Base-by-base conservation (phyloP, 2,113 vertebrate genomes). In the Takifugu flavidus region DNA sequence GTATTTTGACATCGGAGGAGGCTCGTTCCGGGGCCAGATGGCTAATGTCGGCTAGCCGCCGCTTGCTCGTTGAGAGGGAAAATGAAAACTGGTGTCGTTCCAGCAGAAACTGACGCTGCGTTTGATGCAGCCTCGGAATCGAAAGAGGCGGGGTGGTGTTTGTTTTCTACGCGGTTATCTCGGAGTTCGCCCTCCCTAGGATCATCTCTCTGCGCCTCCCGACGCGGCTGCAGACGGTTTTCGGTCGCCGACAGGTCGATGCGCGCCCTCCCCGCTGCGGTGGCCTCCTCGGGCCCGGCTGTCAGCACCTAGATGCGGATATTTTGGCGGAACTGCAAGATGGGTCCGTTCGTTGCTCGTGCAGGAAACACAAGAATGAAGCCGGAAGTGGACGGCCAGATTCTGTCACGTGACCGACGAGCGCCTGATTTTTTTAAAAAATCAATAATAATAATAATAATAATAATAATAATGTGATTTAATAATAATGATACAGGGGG, bases 1-100 rank as follows among this genome's bases (percentile, higher is more conserved):
- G 76, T 90, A 88, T 47, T 90, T 89, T 13, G 89, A 91, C 87
- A 90, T 91, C 5, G 29, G 14, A 34, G n/a, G 13, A 26, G 15
- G 12, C n/a, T n/a, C 13, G 12, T 54, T 43, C 51, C 1, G 7
- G 11, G 49, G 5, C 34, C 28, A 3, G 6, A 15, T 4, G 42
- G 54, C 57, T 57, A 60, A 50, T 28, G 49, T 47, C 12, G 46
- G 54, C 46, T 53, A 61, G 59, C 72, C 62, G 34, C 75, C 34
- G 31, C 53, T 67, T 52, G 8, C 25, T 31, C 65, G 58, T 29
- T 6, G 3, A 28, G 0, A 0, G 13, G n/a, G 8, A 29, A 25
- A 25, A 2, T 8, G 72, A 29, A 20, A 2, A 57, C 28, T 39
- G 28, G 1, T 4, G 25, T 4, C 14, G 14, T 34, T 13, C 6